phyloP scores from a whole-genome alignment of 2,113 vertebrate genomes.

The Amphiprion ocellaris region DNA sequence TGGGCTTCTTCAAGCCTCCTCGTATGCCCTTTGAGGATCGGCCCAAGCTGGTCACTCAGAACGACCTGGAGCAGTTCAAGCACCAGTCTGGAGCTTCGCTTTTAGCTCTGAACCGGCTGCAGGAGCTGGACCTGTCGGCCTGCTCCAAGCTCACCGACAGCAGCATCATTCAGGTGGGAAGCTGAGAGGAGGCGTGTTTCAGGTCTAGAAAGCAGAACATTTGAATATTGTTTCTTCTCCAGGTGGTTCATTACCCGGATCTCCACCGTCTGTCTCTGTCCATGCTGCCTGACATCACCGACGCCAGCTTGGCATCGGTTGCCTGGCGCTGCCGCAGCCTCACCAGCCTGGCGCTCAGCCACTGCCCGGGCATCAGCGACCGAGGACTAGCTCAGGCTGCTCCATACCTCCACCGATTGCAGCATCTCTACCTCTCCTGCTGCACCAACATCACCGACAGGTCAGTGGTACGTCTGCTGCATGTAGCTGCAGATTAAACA shows the following conservation, averaged over 20 bases:
- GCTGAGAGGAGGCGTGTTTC: rapidly evolving
- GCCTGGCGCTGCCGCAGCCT: slow-evolving; percentile 86
- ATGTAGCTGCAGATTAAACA: neutral
- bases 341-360: slow-evolving; percentile 83
- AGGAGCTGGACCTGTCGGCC: slow-evolving; percentile 88
- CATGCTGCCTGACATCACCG: slow-evolving; percentile 85
- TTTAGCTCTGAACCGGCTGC: slow-evolving; percentile 78
- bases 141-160: slow-evolving; percentile 88
- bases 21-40: slow-evolving; percentile 74
- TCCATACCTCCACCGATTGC: slow-evolving; percentile 81
- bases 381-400: slow-evolving; percentile 81
- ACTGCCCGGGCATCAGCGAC: slow-evolving; percentile 86
- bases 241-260: slow-evolving; percentile 82
- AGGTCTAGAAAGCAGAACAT: neutral
- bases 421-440: slow-evolving; percentile 86
- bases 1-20: slow-evolving; percentile 86
- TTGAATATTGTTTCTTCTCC: neutral
- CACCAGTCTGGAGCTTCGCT: slow-evolving; percentile 80
- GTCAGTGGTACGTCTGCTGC: slow-evolving; percentile 68
- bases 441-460: slow-evolving; percentile 86
- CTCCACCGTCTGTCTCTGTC: slow-evolving; percentile 86
- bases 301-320: slow-evolving; percentile 82
- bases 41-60: slow-evolving; percentile 72
- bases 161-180: slow-evolving; percentile 86
- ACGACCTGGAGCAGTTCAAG: slow-evolving; percentile 72